Evolutionary conservation across 2,797 vertebrate species (phyloP), one percentile per base, ranked within the genome.

Genomic region (Astyanax mexicanus): DNA sequence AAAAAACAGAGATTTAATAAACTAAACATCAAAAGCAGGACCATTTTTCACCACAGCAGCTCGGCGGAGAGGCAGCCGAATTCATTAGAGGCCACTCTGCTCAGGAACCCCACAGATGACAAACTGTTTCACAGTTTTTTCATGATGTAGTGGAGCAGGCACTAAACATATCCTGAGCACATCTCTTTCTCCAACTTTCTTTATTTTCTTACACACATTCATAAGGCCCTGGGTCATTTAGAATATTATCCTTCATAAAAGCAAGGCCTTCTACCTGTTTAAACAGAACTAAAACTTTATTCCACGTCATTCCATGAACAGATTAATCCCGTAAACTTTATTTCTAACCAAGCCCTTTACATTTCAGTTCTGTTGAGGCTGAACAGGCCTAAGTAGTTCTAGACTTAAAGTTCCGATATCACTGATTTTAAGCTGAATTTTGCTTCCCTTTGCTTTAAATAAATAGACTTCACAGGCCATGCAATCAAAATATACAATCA

Each of bases 1-100:
- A 82, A 81, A 82, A 77, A 80, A 81, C 74, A 81, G 67, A 75
- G 69, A 85, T 84, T 85, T 86, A 85, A 83, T 85, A 73, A 81
- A 85, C 74, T 74, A 81, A 84, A 85, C 76, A 86, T 88, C 79
- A 86, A 86, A 86, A 78, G 69, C 40, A 23, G 57, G 72, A 74
- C 72, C 79, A 86, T 86, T 84, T 85, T 84, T 84, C 71, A 82
- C 70, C 73, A 65, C 61, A 67, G 79, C 79, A 79, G 81, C 81
- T 84, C 76, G 45, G 75, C 72, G 66, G 45, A 74, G 64, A 82
- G 70, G 58, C 45, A 76, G 72, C 54, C 74, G 83, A 70, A 83
- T 83, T 85, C 80, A 82, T 87, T 81, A 84, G 69, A 72, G 68
- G 62, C 71, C 66, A 57, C 69, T 80, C 79, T 15, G 37, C 80